Evolutionary conservation across 1,140 invertebrate genomes (phyloP).

Genomic region (Tenebrio molitor): DNA sequence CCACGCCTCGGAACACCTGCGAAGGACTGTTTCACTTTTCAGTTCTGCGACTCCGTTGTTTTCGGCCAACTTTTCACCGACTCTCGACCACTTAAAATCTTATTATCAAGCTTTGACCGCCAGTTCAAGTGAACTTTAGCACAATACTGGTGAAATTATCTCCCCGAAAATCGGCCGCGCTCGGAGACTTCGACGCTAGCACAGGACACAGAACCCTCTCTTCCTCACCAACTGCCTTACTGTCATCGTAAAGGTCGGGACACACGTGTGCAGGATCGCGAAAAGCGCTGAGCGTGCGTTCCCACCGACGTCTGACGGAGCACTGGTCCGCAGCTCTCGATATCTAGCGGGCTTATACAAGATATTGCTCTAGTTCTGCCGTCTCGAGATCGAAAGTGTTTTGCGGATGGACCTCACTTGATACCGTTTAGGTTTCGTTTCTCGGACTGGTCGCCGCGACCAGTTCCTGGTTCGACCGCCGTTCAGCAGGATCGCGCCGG

Average conservation of each 20-base stretch:
- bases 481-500: slow-evolving; percentile 21
- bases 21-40: slow-evolving; percentile 48
- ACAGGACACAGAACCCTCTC: slow-evolving; percentile 36
- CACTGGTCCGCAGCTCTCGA: slow-evolving; percentile 56
- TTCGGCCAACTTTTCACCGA: slow-evolving; percentile 46
- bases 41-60: slow-evolving; percentile 24
- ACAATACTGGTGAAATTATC: slow-evolving; percentile 48
- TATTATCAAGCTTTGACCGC: background rate
- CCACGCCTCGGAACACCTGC: slow-evolving; percentile 47
- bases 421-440: slow-evolving; percentile 59
- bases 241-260: slow-evolving; percentile 27
- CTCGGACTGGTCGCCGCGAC: slow-evolving; percentile 51
- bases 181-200: slow-evolving; percentile 46
- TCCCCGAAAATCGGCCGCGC: background rate
- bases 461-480: slow-evolving; percentile 32
- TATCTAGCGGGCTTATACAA: slow-evolving; percentile 57
- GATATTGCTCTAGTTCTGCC: slow-evolving; percentile 59
- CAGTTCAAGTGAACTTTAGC: slow-evolving; percentile 48
- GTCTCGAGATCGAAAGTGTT: slow-evolving; percentile 61
- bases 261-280: slow-evolving; percentile 50
- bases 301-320: slow-evolving; percentile 54
- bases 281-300: slow-evolving; percentile 43
- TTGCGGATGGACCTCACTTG: slow-evolving; percentile 57
- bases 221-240: background rate
- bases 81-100: slow-evolving; percentile 42